Evolutionary conservation across 2,113 vertebrate genomes (phyloP).

Genomic region (Brachirus orientalis): DNA sequence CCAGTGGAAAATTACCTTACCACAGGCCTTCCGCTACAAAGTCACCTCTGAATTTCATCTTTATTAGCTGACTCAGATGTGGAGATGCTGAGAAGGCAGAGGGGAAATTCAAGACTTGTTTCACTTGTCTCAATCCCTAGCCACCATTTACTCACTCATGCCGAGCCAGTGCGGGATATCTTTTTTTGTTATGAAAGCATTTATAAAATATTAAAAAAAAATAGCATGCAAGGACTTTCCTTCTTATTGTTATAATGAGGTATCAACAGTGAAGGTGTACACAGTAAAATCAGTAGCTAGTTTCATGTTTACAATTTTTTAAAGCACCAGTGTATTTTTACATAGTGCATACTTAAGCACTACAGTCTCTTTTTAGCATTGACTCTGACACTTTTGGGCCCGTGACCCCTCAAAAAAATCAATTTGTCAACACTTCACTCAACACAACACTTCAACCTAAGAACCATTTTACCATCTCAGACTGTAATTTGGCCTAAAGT

Average conservation of each 20-base stretch:
- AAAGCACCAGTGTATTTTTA: neutral
- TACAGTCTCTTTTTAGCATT: neutral
- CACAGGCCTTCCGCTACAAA: constrained; percentile 55
- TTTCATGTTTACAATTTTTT: neutral
- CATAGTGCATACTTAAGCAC: neutral
- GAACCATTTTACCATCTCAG: neutral
- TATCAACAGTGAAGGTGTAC: neutral
- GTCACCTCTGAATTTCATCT: constrained; percentile 73
- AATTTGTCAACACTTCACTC: neutral
- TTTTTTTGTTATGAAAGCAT: constrained; percentile 34
- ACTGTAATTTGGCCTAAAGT: neutral
- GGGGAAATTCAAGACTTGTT: constrained; percentile 53
- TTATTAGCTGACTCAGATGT: constrained; percentile 75
- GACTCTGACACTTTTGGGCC: neutral
- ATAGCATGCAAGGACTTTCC: constrained; percentile 11
- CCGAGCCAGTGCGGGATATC: constrained; percentile 10
- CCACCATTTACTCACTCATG: constrained; percentile 9
- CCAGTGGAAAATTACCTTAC: constrained; percentile 62
- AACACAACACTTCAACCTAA: neutral
- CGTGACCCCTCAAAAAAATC: neutral
- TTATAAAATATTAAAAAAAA: constrained; percentile 20
- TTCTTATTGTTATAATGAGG: constrained; percentile 1
- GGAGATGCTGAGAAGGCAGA: constrained; percentile 74
- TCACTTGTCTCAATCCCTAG: constrained; percentile 31
- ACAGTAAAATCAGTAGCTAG: neutral